phyloP scores from a whole-genome alignment of 2,888 invertebrate species.

The Folsomia manolachei region DNA sequence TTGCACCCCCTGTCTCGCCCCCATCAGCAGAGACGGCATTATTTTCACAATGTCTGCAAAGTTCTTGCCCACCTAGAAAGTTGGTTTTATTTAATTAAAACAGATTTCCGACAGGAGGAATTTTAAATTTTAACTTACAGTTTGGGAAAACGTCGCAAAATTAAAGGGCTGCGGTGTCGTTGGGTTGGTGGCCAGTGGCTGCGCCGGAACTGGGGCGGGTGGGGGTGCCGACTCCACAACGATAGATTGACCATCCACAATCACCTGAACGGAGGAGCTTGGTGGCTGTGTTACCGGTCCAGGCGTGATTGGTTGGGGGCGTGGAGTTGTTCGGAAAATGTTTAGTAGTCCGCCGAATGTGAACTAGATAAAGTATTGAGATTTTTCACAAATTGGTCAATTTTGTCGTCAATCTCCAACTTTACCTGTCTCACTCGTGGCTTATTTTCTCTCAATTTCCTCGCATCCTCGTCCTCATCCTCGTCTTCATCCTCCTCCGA shows the following conservation, averaged over 20 bases:
- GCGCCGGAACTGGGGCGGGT: neutral
- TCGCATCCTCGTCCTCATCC: slow-evolving; percentile 13
- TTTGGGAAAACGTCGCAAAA: neutral
- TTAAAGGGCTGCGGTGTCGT: slow-evolving; percentile 13
- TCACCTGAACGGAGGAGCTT: neutral
- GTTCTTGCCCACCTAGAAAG: too few species aligned
- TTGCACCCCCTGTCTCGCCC: slow-evolving; percentile 47
- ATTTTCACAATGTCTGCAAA: slow-evolving; percentile 46
- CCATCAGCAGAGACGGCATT: slow-evolving; percentile 49
- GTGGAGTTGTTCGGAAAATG: neutral
- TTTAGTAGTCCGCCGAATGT: neutral
- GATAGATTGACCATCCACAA: neutral
- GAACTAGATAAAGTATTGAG: too few species aligned
- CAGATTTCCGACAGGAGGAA: too few species aligned
- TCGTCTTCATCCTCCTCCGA: slow-evolving; percentile 11
- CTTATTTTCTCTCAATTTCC: neutral
- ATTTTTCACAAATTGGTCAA: too few species aligned
- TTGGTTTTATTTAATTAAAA: too few species aligned
- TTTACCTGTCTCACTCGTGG: too few species aligned
- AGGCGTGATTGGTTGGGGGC: neutral
- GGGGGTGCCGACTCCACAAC: neutral
- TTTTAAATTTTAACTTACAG: too few species aligned
- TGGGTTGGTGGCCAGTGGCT: neutral
- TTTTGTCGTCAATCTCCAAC: too few species aligned
- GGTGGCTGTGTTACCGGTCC: neutral